These are phyloP conservation scores for Thecocarcelia acutangulata DNA, from an alignment of 2,888 invertebrate genomes.

Conservation along the genomic window DNA sequence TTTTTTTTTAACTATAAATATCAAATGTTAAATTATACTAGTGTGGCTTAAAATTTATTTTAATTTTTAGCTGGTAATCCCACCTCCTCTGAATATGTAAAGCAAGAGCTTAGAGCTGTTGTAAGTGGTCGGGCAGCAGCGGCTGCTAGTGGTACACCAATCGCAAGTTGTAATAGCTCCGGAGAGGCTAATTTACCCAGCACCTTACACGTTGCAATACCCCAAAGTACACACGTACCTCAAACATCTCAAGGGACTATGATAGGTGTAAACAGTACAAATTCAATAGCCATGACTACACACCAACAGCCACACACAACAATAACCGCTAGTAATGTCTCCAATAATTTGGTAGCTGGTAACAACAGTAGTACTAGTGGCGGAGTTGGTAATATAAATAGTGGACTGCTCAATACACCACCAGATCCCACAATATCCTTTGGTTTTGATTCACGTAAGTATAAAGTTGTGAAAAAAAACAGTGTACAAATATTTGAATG, in stretches of 20 bases:
- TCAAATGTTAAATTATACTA: no score
- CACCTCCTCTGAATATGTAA: constrained; percentile 92
- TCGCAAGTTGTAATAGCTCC: constrained; percentile 64
- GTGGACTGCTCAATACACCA: constrained; percentile 79
- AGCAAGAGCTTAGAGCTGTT: constrained; percentile 93
- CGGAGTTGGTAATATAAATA: constrained; percentile 69
- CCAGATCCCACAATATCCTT: constrained; percentile 80
- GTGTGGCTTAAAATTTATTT: not conserved
- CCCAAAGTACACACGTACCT: constrained; percentile 79
- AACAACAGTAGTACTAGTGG: constrained; percentile 43
- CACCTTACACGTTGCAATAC: constrained; percentile 75
- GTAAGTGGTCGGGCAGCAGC: constrained; percentile 89
- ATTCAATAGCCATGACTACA: constrained; percentile 74
- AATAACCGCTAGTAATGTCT: constrained; percentile 38
- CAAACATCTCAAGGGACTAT: constrained; percentile 78
- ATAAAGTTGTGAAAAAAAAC: not conserved
- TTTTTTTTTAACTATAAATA: no score
- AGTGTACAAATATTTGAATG: no score
- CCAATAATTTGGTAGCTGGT: constrained; percentile 34
- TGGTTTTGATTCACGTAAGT: constrained; percentile 81
- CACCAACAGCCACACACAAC: constrained; percentile 70
- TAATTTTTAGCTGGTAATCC: constrained; percentile 82
- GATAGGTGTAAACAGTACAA: constrained; percentile 78
- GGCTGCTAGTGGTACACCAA: constrained; percentile 72
- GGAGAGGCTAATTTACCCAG: constrained; percentile 52